Base-by-base conservation (phyloP, 2,797 vertebrate genomes). In the Anguilla megastoma region DNA sequence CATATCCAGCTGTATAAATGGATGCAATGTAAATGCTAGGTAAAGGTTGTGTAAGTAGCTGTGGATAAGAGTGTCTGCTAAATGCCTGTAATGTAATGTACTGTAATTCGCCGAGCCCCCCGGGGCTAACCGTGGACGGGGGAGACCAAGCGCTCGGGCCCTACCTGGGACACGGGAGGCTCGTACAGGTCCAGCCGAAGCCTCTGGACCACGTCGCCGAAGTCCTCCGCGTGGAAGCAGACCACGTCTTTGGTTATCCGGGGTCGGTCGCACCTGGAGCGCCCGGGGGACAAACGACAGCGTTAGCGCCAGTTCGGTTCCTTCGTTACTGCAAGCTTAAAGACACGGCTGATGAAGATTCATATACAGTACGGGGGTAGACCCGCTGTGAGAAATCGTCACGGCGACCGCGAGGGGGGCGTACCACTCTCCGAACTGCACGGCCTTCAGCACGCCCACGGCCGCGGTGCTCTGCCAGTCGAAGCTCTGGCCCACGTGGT, bases 391-490 rank as follows among this genome's bases (percentile, higher is more conserved):
- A 76, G 14, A 56, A 41, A 36, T 85, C 27, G 60, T 1, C 2
- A 33, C 9, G 41, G 45, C 10, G 24, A 10, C 21, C 12, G 24
- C 18, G 14, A 27, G 85, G 4, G 27, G 18, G 3, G 93, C 97
- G 94, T 90, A 99, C 98, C 97, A 97, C 94, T 99, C 98, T 94
- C 98, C 98, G 85, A 99, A 99, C 93, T 98, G 98, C 85, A 99
- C 98, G 3, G 99, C 99, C 95, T 99, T 99, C 92, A 99, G 96
- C 9, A 99, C 98, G 0, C 99, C 99, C 0, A 99, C 99, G 33
- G 99, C 99, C n/a, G 98, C 99, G 0, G 99, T 99, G 94, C 98
- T 99, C 96, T 99, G 98, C 98, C 99, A 99, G 96, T 99, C 98
- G 89, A 99, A 99, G 87, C 98, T 99, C 91, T 99, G 99, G 16